phyloP scores from a whole-genome alignment of 2,113 vertebrate species.

The Lophura nycthemera region DNA sequence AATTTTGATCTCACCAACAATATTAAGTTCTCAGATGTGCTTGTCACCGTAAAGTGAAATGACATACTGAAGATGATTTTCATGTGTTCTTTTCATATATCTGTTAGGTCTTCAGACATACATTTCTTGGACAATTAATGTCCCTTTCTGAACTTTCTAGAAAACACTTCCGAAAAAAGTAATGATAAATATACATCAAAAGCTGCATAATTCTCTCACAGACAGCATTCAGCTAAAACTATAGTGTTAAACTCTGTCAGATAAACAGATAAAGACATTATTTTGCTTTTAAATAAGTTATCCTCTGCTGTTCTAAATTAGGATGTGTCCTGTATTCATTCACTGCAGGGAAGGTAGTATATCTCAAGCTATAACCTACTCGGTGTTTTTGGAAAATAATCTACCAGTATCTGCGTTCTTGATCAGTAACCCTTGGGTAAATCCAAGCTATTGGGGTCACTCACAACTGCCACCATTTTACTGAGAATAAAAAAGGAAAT shows the following conservation, averaged over 20 bases:
- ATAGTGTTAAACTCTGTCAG: conserved; percentile 25
- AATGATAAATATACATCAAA: neutral
- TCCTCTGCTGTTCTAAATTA: neutral
- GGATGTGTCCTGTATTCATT: neutral
- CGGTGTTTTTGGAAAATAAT: neutral
- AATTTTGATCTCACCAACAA: neutral
- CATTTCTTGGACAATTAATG: neutral
- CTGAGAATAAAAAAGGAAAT: neutral
- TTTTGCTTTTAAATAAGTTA: conserved; percentile 42
- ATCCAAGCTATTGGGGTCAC: neutral
- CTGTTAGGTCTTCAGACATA: neutral
- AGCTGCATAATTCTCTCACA: neutral
- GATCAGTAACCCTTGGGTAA: neutral
- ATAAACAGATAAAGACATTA: neutral
- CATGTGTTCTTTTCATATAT: neutral
- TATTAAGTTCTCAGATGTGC: neutral
- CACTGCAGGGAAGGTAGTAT: neutral
- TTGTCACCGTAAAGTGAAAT: neutral
- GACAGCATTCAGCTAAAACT: neutral
- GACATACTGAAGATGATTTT: neutral
- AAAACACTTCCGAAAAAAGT: neutral
- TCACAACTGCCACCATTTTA: neutral
- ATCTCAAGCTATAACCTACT: neutral
- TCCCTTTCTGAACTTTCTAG: neutral
- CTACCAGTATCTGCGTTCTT: neutral